These are phyloP conservation scores for Mongoloraphidia duomilia DNA, from an alignment of 2,888 invertebrate genomes.

Conservation along the genomic window DNA sequence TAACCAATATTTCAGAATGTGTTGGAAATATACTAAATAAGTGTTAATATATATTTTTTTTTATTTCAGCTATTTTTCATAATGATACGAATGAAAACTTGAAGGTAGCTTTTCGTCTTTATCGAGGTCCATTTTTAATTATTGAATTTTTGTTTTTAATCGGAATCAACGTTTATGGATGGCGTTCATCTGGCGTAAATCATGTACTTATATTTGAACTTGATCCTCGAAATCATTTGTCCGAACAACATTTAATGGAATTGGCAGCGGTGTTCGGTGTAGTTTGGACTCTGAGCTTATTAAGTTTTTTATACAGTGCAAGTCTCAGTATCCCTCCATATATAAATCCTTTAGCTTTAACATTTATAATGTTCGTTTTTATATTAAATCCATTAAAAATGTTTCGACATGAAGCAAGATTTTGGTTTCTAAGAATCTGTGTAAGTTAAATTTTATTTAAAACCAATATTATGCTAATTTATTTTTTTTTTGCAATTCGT, in stretches of 20 bases:
- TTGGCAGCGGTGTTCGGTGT: constrained; percentile 62
- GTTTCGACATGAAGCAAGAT: constrained; percentile 59
- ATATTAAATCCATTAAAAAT: constrained; percentile 63
- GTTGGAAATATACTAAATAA: too few relatives aligned
- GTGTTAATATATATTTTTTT: neutral
- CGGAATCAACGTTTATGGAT: constrained; percentile 69
- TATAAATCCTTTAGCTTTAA: constrained; percentile 56
- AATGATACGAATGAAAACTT: constrained; percentile 37
- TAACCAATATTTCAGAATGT: too few relatives aligned
- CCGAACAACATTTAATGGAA: constrained; percentile 65
- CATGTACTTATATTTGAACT: constrained; percentile 74
- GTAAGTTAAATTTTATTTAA: constrained; percentile 26
- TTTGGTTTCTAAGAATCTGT: constrained; percentile 55
- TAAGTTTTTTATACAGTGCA: constrained; percentile 52
- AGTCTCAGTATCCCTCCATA: constrained; percentile 60
- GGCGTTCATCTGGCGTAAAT: constrained; percentile 70
- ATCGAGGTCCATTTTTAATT: constrained; percentile 63
- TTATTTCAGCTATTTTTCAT: constrained; percentile 34
- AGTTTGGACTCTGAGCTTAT: constrained; percentile 50
- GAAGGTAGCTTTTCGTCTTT: constrained; percentile 58
- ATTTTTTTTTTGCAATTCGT: neutral
- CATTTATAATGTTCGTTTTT: constrained; percentile 50
- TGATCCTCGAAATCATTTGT: constrained; percentile 62
- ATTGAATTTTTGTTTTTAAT: constrained; percentile 62
- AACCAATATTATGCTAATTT: neutral